These are phyloP conservation scores for Chalcis sispes DNA, from an alignment of 2,888 invertebrate genomes.

Conservation along the genomic window DNA sequence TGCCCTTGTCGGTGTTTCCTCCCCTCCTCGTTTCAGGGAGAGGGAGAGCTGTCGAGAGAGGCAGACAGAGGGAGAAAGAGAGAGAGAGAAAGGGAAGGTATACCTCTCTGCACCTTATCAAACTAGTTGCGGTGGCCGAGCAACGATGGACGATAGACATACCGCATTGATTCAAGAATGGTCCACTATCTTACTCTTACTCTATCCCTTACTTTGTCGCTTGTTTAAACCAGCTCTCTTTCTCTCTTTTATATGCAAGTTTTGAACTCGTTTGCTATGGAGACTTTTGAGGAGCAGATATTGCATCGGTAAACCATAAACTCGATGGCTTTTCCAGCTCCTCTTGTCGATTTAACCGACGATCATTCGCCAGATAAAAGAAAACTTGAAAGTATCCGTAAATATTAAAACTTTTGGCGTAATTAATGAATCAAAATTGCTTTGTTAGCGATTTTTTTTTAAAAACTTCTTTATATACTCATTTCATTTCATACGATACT, in stretches of 20 bases:
- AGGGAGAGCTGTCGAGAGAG: background rate
- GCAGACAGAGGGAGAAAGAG: too few relatives aligned
- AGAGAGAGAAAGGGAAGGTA: too few relatives aligned
- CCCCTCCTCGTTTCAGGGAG: constrained; percentile 2
- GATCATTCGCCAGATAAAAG: background rate
- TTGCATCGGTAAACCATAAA: background rate
- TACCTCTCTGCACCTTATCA: constrained; percentile 14
- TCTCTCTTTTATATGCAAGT: background rate
- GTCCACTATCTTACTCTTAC: background rate
- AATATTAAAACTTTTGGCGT: too few relatives aligned
- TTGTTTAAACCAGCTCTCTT: background rate
- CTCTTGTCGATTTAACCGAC: too few relatives aligned
- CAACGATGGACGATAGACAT: constrained; percentile 50
- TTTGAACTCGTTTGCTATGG: background rate
- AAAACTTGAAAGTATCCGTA: too few relatives aligned
- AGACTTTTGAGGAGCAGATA: background rate
- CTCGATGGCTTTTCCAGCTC: background rate
- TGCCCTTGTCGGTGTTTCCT: background rate
- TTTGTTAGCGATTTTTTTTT: too few relatives aligned
- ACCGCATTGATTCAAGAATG: constrained; percentile 21
- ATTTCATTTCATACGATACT: too few relatives aligned
- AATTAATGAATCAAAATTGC: too few relatives aligned
- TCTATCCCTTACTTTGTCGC: too few relatives aligned
- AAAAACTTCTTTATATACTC: too few relatives aligned
- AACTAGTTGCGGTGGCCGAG: constrained; percentile 60